Percentiles rank a stretch among this genome's conserved stretches.
These are phyloP conservation scores for Pangasianodon hypophthalmus DNA, from an alignment of 2,113 vertebrate species.

Conservation along the genomic window DNA sequence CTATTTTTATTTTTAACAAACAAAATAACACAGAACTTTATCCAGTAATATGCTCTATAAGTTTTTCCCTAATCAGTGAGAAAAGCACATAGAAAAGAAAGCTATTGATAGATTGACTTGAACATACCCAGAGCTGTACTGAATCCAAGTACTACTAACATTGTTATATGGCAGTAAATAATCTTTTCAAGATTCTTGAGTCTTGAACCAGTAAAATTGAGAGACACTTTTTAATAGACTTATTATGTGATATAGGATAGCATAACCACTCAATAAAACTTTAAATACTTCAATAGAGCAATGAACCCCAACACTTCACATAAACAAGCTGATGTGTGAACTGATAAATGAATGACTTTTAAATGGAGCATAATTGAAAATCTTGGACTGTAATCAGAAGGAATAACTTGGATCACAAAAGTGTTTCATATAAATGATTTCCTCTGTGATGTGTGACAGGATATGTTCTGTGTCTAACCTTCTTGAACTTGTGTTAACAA, in stretches of 20 bases:
- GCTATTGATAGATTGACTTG: background rate
- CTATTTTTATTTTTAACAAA: background rate
- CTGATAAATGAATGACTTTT: background rate
- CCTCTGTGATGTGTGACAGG: background rate
- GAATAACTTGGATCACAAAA: background rate
- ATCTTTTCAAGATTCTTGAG: background rate
- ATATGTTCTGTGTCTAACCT: background rate
- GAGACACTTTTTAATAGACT: background rate
- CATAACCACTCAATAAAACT: background rate
- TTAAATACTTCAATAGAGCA: background rate
- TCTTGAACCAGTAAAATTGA: background rate
- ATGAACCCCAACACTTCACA: background rate
- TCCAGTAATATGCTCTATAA: background rate
- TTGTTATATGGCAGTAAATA: background rate
- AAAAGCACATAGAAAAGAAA: background rate
- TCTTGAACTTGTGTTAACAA: background rate
- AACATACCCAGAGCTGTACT: background rate
- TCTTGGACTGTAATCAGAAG: background rate
- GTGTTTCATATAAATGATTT: background rate
- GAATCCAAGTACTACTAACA: background rate
- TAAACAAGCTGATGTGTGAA: background rate
- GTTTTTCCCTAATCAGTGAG: background rate
- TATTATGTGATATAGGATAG: background rate
- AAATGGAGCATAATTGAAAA: background rate
- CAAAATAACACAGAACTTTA: background rate